Evolutionary conservation across 2,797 vertebrate species (phyloP).

Genomic region (Hapalemur alaotrensis): DNA sequence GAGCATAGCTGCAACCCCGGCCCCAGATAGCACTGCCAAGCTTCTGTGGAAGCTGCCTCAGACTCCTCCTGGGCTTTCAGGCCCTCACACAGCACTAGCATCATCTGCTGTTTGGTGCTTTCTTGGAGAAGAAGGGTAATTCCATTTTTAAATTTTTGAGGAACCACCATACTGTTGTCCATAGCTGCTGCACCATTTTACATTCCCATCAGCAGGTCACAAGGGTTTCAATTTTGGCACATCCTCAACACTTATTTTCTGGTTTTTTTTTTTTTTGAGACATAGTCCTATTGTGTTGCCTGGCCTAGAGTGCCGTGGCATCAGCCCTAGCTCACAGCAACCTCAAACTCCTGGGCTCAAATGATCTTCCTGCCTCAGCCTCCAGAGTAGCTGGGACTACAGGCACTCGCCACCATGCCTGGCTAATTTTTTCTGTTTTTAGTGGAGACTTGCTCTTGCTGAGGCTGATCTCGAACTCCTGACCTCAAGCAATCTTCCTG

Average conservation of each 20-base stretch:
- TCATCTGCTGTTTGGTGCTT: slow-evolving; percentile 89
- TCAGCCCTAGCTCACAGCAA: neutral
- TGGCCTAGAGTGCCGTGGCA: neutral
- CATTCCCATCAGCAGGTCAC: neutral
- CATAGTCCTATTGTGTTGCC: neutral
- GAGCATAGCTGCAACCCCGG: slow-evolving; percentile 82
- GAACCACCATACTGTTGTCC: neutral
- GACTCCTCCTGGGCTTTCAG: neutral
- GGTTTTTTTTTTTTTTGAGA: neutral
- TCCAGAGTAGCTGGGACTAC: neutral
- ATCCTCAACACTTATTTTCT: neutral
- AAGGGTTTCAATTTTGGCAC: neutral
- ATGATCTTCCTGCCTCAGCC: neutral
- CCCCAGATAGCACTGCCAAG: slow-evolving; percentile 82
- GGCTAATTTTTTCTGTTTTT: too few relatives aligned
- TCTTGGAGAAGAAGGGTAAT: neutral
- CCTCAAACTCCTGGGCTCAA: neutral
- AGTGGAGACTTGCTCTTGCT: too few relatives aligned
- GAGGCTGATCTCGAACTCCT: too few relatives aligned
- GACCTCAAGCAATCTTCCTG: too few relatives aligned
- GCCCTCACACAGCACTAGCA: slow-evolving; percentile 85
- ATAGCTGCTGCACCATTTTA: neutral
- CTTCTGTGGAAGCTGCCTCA: slow-evolving; percentile 87
- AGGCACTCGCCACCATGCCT: neutral
- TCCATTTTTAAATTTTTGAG: neutral